Conservation (phyloP, 2,888 invertebrate species). For the Oligia latruncula region DNA sequence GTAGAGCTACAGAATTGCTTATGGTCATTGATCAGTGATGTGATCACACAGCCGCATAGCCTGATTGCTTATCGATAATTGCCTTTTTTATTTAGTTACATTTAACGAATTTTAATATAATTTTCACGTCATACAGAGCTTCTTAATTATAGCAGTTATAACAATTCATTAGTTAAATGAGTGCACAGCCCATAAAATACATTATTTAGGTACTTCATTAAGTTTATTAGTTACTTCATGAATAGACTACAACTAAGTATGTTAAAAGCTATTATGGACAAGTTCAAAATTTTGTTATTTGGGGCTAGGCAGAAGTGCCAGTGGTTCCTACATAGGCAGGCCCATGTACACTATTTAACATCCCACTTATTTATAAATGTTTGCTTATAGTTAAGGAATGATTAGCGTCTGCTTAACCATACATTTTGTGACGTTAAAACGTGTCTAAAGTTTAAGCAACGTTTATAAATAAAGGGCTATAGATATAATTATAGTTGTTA, state of each 20-base stretch:
- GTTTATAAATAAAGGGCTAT: background rate
- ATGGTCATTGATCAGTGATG: background rate
- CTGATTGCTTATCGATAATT: background rate
- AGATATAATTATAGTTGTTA: background rate
- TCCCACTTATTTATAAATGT: background rate
- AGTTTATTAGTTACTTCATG: background rate
- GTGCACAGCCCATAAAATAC: slow-evolving; percentile 6
- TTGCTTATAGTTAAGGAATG: background rate
- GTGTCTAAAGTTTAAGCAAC: background rate
- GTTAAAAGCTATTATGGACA: background rate
- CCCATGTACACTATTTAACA: background rate
- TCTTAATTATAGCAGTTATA: background rate
- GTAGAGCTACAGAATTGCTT: background rate
- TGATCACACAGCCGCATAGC: background rate
- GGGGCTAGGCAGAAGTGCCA: background rate
- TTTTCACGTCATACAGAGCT: background rate
- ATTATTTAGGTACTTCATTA: background rate
- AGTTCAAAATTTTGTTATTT: background rate
- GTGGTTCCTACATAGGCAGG: background rate
- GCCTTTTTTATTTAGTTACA: background rate
- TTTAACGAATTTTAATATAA: background rate
- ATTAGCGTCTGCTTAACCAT: background rate
- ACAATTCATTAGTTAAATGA: background rate
- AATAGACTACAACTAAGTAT: background rate
- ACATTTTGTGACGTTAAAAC: background rate